phyloP scores from a whole-genome alignment of 2,888 invertebrate genomes.

The Lissonota sp. region DNA sequence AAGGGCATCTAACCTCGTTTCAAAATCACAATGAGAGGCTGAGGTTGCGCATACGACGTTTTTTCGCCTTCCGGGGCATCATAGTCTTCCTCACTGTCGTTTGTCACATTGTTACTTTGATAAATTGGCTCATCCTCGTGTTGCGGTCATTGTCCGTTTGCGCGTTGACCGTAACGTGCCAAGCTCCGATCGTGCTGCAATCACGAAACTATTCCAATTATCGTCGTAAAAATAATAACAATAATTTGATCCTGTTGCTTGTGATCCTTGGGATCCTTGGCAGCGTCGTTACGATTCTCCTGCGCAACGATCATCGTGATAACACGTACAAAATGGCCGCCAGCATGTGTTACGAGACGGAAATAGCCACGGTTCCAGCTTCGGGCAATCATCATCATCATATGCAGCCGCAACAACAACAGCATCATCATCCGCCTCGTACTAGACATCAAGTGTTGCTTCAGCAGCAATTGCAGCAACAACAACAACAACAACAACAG shows the following conservation, averaged over 20 bases:
- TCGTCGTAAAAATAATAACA: neutral
- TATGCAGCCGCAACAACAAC: constrained; percentile 78
- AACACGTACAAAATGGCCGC: constrained; percentile 79
- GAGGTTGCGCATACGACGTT: constrained; percentile 78
- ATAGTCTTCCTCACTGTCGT: constrained; percentile 15
- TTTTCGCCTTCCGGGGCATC: constrained; percentile 66
- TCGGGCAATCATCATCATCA: constrained; percentile 80
- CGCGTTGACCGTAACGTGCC: constrained; percentile 2
- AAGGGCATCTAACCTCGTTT: constrained; percentile 45
- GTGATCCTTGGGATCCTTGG: constrained; percentile 60
- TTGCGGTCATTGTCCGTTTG: constrained; percentile 6
- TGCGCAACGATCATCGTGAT: constrained; percentile 69
- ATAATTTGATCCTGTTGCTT: constrained; percentile 56
- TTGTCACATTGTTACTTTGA: constrained; percentile 32
- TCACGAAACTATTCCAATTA: constrained; percentile 35
- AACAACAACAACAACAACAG: constrained; percentile 81
- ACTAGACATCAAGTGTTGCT: constrained; percentile 65
- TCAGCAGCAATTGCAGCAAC: constrained; percentile 79
- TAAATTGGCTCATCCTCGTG: constrained; percentile 29
- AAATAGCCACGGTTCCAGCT: constrained; percentile 76
- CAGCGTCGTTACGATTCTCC: constrained; percentile 60
- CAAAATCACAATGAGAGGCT: constrained; percentile 82
- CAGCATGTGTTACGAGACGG: constrained; percentile 80
- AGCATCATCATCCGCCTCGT: constrained; percentile 76
- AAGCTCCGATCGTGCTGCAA: constrained; percentile 6